These are phyloP conservation scores for Drosophila micromelanica DNA, from an alignment of 1,140 invertebrate genomes.

Conservation along the genomic window DNA sequence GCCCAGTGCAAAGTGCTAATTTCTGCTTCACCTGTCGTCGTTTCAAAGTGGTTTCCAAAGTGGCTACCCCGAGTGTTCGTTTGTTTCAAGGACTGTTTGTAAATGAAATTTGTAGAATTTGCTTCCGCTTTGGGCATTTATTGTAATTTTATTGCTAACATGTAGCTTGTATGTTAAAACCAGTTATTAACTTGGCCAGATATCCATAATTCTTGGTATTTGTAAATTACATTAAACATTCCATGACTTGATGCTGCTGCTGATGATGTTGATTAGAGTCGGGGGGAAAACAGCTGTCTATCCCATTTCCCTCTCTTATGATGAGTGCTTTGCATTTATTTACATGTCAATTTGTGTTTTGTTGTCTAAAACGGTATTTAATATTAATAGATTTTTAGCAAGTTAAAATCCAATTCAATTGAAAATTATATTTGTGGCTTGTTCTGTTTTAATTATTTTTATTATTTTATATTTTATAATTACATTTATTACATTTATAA, in stretches of 20 bases:
- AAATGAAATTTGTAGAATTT: slow-evolving; percentile 73
- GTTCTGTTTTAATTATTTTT: too few relatives aligned
- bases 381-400: too few relatives aligned
- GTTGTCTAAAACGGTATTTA: too few relatives aligned
- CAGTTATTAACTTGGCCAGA: slow-evolving; percentile 17
- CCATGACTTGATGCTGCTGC: slow-evolving; percentile 27
- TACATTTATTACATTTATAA: too few relatives aligned
- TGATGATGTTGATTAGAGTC: slow-evolving; percentile 20
- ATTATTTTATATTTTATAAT: too few relatives aligned
- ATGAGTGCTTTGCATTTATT: not conserved
- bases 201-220: slow-evolving; percentile 62
- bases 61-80: slow-evolving; percentile 25
- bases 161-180: slow-evolving; percentile 6
- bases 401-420: not conserved
- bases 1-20: slow-evolving; percentile 69
- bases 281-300: not conserved
- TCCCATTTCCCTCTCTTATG: not conserved
- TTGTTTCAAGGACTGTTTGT: slow-evolving; percentile 74
- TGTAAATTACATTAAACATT: slow-evolving; percentile 67
- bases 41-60: not conserved
- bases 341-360: too few relatives aligned
- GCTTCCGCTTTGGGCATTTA: slow-evolving; percentile 66
- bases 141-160: slow-evolving; percentile 55
- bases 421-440: too few relatives aligned
- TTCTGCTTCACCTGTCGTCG: slow-evolving; percentile 61